These are phyloP conservation scores for Calcarius ornatus DNA, from an alignment of 2,113 vertebrate genomes.

Conservation along the genomic window DNA sequence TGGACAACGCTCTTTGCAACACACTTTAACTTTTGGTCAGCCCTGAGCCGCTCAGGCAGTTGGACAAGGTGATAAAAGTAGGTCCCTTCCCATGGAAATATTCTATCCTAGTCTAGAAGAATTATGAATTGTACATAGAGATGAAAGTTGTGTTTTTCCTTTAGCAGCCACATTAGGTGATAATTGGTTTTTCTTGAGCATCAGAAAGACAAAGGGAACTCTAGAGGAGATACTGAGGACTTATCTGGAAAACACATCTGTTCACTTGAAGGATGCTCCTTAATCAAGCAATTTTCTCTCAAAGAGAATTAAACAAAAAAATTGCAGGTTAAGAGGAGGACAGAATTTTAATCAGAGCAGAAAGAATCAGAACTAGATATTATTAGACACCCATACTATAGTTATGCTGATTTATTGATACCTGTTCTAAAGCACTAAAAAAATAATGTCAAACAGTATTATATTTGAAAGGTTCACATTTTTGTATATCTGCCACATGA, in stretches of 20 bases:
- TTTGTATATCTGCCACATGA: background rate
- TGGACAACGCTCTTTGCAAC: background rate
- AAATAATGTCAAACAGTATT: background rate
- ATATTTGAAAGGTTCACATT: background rate
- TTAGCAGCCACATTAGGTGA: background rate
- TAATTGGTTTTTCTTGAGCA: background rate
- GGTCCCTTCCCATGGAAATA: background rate
- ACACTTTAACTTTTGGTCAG: background rate
- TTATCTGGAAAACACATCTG: background rate
- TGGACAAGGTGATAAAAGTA: background rate
- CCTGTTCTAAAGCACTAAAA: background rate
- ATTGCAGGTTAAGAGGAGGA: background rate
- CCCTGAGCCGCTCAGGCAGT: background rate
- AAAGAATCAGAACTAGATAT: background rate
- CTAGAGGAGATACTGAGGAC: background rate
- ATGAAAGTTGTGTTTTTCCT: background rate
- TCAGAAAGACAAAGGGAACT: background rate
- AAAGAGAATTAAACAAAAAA: background rate
- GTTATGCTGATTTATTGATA: background rate
- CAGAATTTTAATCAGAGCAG: background rate
- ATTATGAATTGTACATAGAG: background rate
- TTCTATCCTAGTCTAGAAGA: background rate
- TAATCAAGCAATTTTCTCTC: background rate
- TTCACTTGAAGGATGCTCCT: background rate
- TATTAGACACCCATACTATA: background rate